Conservation (phyloP, 1,140 invertebrate genomes). For the Aporrectodea caliginosa region DNA sequence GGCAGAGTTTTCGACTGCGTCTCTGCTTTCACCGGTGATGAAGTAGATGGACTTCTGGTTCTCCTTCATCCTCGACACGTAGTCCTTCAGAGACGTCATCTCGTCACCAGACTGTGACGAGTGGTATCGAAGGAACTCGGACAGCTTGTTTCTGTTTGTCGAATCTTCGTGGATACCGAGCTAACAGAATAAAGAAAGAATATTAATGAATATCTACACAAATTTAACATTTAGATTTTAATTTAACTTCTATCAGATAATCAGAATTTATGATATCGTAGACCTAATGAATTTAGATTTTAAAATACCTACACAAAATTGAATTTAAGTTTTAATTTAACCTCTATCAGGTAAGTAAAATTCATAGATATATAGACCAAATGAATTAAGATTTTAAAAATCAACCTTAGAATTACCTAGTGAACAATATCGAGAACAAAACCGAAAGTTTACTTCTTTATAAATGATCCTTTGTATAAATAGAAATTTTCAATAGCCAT, state of each 20-base stretch:
- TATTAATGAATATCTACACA: background rate
- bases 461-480: background rate
- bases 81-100: constrained; percentile 85
- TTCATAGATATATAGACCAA: too few species aligned
- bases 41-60: constrained; percentile 97
- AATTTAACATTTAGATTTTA: background rate
- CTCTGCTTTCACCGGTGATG: constrained; percentile 93
- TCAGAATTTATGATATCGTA: too few species aligned
- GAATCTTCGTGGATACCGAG: constrained; percentile 96
- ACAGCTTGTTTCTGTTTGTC: constrained; percentile 86
- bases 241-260: too few species aligned
- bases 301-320: too few species aligned
- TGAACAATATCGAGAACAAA: background rate
- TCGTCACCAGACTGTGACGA: constrained; percentile 93
- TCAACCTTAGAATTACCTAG: too few species aligned
- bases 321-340: too few species aligned
- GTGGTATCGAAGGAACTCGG: constrained; percentile 85
- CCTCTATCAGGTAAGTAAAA: too few species aligned
- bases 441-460: background rate
- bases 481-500: too few species aligned
- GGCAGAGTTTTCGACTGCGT: constrained; percentile 92
- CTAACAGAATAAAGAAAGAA: too few species aligned
- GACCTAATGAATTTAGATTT: too few species aligned
- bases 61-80: constrained; percentile 95
- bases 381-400: too few species aligned